phyloP scores from a whole-genome alignment of 2,113 vertebrate species.

The Oryzias javanicus region DNA sequence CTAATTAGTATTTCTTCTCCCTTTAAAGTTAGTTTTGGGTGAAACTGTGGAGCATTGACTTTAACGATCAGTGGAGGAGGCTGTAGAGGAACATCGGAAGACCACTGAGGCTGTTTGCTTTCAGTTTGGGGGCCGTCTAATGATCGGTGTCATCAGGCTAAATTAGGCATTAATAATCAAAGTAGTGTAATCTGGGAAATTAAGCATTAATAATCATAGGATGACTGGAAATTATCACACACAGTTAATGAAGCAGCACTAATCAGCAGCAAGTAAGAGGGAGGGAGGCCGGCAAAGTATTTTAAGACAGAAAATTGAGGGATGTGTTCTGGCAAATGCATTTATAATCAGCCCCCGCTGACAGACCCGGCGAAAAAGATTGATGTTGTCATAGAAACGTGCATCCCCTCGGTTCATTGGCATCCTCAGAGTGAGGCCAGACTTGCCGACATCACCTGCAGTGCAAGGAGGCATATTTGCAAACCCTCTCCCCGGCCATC shows the following conservation, averaged over 20 bases:
- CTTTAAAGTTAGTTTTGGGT: constrained; percentile 73
- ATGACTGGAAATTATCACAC: constrained; percentile 72
- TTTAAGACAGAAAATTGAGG: constrained; percentile 50
- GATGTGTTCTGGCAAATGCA: constrained; percentile 35
- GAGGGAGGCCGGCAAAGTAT: constrained; percentile 45
- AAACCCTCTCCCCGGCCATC: constrained; percentile 47
- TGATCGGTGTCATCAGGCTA: constrained; percentile 73
- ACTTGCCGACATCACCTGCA: constrained; percentile 64
- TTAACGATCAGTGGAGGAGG: constrained; percentile 55
- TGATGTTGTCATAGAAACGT: constrained; percentile 70
- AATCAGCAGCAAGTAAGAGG: constrained; percentile 61
- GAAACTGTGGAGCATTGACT: constrained; percentile 57
- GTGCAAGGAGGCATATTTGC: constrained; percentile 65
- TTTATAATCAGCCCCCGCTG: constrained; percentile 45
- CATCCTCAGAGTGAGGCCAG: constrained; percentile 40
- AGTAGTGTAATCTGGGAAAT: constrained; percentile 78
- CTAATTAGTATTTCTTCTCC: constrained; percentile 75
- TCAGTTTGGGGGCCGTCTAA: constrained; percentile 66
- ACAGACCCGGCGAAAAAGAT: constrained; percentile 49
- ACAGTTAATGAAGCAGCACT: constrained; percentile 68
- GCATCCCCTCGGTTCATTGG: constrained; percentile 36
- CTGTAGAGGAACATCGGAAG: constrained; percentile 54
- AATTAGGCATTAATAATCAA: constrained; percentile 79
- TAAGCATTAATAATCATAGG: constrained; percentile 79
- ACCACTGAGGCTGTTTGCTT: constrained; percentile 71